phyloP scores from a whole-genome alignment of 2,888 invertebrate genomes.

The Hedya salicella region DNA sequence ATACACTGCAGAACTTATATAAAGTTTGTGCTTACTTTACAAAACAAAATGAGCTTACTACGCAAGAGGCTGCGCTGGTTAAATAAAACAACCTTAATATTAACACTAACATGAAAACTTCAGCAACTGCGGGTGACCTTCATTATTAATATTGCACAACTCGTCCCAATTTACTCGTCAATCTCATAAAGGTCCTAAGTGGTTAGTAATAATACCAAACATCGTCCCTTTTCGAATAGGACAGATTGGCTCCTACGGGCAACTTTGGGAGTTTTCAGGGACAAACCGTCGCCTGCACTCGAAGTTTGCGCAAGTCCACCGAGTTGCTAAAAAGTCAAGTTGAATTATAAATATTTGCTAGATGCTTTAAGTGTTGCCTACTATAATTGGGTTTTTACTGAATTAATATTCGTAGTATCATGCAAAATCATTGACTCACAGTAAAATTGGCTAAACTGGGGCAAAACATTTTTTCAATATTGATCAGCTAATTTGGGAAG shows the following conservation, averaged over 20 bases:
- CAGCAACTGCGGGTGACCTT: slow-evolving; percentile 12
- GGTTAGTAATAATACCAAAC: not conserved
- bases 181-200: not conserved
- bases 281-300: slow-evolving; percentile 4
- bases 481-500: no score
- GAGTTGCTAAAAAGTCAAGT: slow-evolving; percentile 15
- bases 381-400: no score
- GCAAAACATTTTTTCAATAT: no score
- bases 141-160: slow-evolving; percentile 12
- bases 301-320: slow-evolving; percentile 10
- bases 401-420: not conserved
- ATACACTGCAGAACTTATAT: not conserved
- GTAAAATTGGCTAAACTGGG: not conserved
- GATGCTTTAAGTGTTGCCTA: no score
- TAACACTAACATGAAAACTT: not conserved
- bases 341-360: not conserved
- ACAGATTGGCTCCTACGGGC: not conserved
- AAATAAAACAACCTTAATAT: not conserved
- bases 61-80: not conserved
- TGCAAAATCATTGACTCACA: no score
- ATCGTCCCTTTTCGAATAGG: not conserved
- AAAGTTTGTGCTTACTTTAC: not conserved
- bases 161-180: slow-evolving; percentile 3
- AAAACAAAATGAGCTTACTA: not conserved
- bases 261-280: slow-evolving; percentile 27